Evolutionary conservation across 2,888 invertebrate genomes (phyloP).

Genomic region (Gymnoscelis rufifasciata): DNA sequence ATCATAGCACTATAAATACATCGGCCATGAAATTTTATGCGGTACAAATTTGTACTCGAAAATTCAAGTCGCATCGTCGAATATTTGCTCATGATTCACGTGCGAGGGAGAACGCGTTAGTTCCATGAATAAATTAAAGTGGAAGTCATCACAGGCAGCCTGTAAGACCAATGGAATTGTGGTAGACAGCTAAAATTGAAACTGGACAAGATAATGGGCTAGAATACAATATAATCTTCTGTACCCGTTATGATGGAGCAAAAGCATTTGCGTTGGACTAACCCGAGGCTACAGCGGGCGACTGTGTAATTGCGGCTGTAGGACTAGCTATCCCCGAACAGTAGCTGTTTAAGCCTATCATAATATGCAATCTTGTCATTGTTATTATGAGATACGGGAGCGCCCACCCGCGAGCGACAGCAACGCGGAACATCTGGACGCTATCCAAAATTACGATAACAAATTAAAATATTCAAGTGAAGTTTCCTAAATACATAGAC

Average conservation of each 20-base stretch:
- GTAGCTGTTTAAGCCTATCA: slow-evolving; percentile 27
- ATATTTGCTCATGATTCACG: slow-evolving; percentile 34
- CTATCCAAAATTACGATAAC: slow-evolving; percentile 61
- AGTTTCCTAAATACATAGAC: too few species aligned
- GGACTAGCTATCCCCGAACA: slow-evolving; percentile 17
- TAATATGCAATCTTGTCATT: slow-evolving; percentile 45
- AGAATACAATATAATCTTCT: slow-evolving; percentile 13
- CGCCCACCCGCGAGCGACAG: slow-evolving; percentile 53
- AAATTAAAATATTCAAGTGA: slow-evolving; percentile 55
- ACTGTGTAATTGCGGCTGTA: slow-evolving; percentile 17
- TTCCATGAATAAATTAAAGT: slow-evolving; percentile 9
- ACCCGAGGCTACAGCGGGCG: slow-evolving; percentile 16
- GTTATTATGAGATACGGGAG: slow-evolving; percentile 35
- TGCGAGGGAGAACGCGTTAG: slow-evolving; percentile 23
- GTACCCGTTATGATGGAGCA: slow-evolving; percentile 15
- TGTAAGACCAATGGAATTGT: not conserved
- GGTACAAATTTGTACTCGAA: slow-evolving; percentile 32
- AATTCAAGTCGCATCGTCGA: slow-evolving; percentile 23
- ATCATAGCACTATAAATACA: slow-evolving; percentile 28
- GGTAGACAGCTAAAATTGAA: slow-evolving; percentile 10
- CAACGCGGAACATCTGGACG: slow-evolving; percentile 50
- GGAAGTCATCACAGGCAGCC: slow-evolving; percentile 6
- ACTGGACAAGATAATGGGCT: slow-evolving; percentile 13
- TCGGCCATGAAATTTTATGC: slow-evolving; percentile 23
- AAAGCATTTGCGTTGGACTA: slow-evolving; percentile 14